Base-by-base conservation (phyloP, 2,888 invertebrate species). In the Lochmaea capreae region DNA sequence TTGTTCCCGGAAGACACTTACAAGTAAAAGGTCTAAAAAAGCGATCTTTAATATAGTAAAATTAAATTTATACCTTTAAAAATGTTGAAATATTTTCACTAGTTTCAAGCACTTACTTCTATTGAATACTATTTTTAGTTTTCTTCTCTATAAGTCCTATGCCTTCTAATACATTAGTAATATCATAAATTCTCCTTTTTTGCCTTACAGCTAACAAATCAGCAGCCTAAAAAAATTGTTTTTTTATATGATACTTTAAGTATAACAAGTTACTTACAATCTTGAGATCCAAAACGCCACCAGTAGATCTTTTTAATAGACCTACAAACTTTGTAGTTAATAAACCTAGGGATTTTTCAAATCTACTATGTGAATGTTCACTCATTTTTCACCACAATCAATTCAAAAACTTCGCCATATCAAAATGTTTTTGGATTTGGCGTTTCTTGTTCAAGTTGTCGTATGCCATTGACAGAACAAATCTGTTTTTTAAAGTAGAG, bases 211-310 rank as follows among this genome's bases (percentile, higher is more conserved):
- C 95, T 79, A 97, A 87, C 77, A 94, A 90, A 88, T 97, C 95
- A 11, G 97, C 96, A 65, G 97, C 97, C 97, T 96, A 86, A 72
- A 73, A 62, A 52, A 73, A 1, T 57, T 16, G 12, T 12, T 12
- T 61, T 61, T 54, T 73, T 58, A 12, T 14, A n/a, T 9, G n/a
- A 11, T 52, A 18, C 6, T 16, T 39, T 14, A 26, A 18, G 14
- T 62, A 52, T 71, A 66, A 39, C 22, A 6, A 68, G n/a, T 33
- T 69, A 90, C 93, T 91, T 89, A 97, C 97, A 85, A 94, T 90
- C 93, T 97, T 97, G 82, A 98, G 91, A 91, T 98, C 97, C 81
- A 97, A 90, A 75, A 97, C 93, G 76, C 98, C 97, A 87, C 96
- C 95, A 84, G 94, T 93, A 6, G 97, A 95, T 88, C 95, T 94